Conservation (phyloP, 2,797 vertebrate species). For the Gymnoscopelus braueri region DNA sequence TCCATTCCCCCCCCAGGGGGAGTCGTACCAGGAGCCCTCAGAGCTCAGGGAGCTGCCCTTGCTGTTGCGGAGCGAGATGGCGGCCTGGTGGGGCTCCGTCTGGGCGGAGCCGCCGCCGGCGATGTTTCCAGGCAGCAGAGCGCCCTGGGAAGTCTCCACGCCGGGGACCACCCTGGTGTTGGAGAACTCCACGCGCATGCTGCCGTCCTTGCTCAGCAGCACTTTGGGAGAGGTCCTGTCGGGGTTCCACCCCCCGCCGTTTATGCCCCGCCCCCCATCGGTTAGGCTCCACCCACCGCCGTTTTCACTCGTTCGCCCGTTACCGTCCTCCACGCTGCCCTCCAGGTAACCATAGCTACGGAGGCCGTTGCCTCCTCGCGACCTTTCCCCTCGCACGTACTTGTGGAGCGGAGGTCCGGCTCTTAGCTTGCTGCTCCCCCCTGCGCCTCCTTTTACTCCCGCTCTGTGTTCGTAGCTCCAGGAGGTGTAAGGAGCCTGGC, state of each 20-base stretch:
- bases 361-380: constrained; percentile 65
- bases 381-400: constrained; percentile 56
- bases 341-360: constrained; percentile 69
- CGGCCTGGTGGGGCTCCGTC: constrained; percentile 50
- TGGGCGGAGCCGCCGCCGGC: background rate
- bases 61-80: constrained; percentile 83
- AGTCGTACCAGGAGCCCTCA: constrained; percentile 94
- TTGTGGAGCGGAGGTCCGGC: constrained; percentile 29
- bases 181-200: constrained; percentile 90
- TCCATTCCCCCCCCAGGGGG: constrained; percentile 89
- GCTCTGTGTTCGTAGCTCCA: constrained; percentile 76
- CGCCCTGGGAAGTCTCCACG: constrained; percentile 57
- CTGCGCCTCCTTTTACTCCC: constrained; percentile 60
- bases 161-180: constrained; percentile 53
- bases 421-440: constrained; percentile 20
- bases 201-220: constrained; percentile 89
- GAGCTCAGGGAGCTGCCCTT: constrained; percentile 94
- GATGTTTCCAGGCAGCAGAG: constrained; percentile 42
- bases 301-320: constrained; percentile 31
- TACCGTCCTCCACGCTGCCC: constrained; percentile 62
- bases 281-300: constrained; percentile 60
- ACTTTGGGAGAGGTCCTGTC: constrained; percentile 82
- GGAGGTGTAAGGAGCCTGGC: constrained; percentile 79
- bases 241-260: constrained; percentile 55
- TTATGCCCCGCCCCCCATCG: no score